A percentile compares a stretch with the other conserved stretches of the same genome.
Evolutionary conservation across 1,140 invertebrate genomes (phyloP).

Genomic region (Microplitis demolitor): DNA sequence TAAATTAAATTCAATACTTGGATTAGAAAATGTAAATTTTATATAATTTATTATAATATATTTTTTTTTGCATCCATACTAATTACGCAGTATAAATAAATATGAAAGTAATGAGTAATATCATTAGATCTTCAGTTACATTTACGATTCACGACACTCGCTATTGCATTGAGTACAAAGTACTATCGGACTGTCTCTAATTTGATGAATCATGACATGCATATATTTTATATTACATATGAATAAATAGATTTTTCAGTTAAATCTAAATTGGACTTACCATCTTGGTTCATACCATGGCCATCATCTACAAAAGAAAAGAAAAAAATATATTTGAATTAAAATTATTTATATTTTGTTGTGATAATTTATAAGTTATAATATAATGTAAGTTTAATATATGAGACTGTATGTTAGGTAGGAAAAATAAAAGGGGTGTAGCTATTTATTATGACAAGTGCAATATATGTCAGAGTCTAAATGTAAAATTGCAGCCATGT

Average conservation of each 20-base stretch:
- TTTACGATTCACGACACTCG: background rate
- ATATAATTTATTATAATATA: no score
- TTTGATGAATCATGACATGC: background rate
- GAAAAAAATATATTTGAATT: constrained; percentile 36
- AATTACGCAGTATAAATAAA: no score
- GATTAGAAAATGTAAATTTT: background rate
- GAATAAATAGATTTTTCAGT: background rate
- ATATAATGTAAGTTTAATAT: background rate
- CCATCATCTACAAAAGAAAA: constrained; percentile 51
- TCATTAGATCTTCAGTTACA: background rate
- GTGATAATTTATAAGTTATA: background rate
- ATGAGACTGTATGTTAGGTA: no score
- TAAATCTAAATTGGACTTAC: constrained; percentile 42
- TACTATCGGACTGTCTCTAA: background rate
- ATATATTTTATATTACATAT: background rate
- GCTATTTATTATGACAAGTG: no score
- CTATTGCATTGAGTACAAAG: constrained; percentile 10
- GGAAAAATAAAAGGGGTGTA: no score
- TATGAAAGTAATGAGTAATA: constrained; percentile 6
- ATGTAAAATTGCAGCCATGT: constrained; percentile 47
- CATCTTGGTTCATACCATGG: constrained; percentile 59
- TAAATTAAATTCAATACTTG: no score
- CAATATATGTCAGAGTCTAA: no score
- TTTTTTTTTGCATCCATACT: no score
- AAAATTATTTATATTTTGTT: background rate